A percentile compares a stretch with the other conserved stretches of the same genome.
phyloP scores from a whole-genome alignment of 2,888 invertebrate genomes.

The Cenopis cana region DNA sequence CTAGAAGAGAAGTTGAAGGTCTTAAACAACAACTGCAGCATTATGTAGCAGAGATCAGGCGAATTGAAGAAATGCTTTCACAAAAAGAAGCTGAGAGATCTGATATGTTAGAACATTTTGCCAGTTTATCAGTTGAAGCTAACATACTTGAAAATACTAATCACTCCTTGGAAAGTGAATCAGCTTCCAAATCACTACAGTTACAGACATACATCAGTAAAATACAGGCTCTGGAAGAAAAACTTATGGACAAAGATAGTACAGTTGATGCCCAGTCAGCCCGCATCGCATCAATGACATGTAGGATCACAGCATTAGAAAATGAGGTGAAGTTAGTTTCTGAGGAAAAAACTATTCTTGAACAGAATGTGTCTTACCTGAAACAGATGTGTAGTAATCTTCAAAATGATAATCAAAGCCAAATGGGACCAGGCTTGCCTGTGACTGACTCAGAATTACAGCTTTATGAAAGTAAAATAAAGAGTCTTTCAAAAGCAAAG shows the following conservation, averaged over 20 bases:
- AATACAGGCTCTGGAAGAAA: constrained; percentile 87
- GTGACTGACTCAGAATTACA: constrained; percentile 75
- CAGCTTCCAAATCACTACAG: constrained; percentile 87
- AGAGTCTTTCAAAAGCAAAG: constrained; percentile 81
- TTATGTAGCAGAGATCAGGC: constrained; percentile 92
- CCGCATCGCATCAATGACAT: constrained; percentile 70
- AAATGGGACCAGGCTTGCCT: constrained; percentile 56
- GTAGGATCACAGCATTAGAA: constrained; percentile 72
- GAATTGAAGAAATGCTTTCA: constrained; percentile 90
- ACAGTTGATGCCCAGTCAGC: constrained; percentile 73
- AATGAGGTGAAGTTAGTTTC: constrained; percentile 76
- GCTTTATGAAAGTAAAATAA: constrained; percentile 78
- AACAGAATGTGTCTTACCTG: constrained; percentile 74
- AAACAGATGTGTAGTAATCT: constrained; percentile 78
- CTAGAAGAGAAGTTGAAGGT: constrained; percentile 89
- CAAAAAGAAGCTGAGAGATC: constrained; percentile 91
- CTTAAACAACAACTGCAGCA: constrained; percentile 91
- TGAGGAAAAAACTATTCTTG: constrained; percentile 74
- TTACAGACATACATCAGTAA: constrained; percentile 78
- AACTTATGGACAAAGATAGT: constrained; percentile 80
- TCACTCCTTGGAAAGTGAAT: constrained; percentile 91
- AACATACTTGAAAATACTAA: constrained; percentile 91
- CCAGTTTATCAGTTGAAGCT: constrained; percentile 91
- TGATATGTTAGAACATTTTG: constrained; percentile 92
- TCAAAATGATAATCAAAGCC: constrained; percentile 62